Percentiles rank a stretch among this genome's conserved stretches.
Evolutionary conservation across 2,113 vertebrate species (phyloP).

Genomic region (Murina feae): DNA sequence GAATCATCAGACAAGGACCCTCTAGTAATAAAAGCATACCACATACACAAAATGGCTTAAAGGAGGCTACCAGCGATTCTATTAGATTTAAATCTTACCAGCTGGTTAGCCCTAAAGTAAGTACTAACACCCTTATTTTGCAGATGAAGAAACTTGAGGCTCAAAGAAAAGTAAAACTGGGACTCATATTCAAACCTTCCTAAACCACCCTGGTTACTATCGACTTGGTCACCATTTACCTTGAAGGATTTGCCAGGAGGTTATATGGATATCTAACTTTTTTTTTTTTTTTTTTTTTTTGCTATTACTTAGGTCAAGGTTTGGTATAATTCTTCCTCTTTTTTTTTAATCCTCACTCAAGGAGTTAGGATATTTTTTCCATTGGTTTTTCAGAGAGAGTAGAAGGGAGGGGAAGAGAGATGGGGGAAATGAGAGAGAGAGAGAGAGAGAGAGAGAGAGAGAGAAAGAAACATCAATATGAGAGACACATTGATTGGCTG

Average conservation of each 20-base stretch:
- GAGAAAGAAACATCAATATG: too few species aligned
- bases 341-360: too few species aligned
- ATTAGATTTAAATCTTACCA: neutral
- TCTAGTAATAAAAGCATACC: neutral
- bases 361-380: too few species aligned
- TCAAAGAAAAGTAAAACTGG: neutral
- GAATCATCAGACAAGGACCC: neutral
- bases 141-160: constrained; percentile 1
- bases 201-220: neutral
- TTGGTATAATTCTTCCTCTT: too few species aligned
- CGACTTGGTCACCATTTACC: neutral
- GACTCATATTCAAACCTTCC: neutral
- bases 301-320: neutral
- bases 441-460: too few species aligned
- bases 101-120: neutral
- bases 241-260: neutral
- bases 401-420: too few species aligned
- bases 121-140: neutral
- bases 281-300: neutral
- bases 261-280: neutral
- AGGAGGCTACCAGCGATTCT: neutral
- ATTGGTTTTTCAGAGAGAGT: too few species aligned
- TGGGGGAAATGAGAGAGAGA: too few species aligned
- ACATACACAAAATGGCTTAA: neutral
- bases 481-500: too few species aligned